Base-by-base conservation (phyloP, 2,797 vertebrate species). In the Molossus molossus region DNA sequence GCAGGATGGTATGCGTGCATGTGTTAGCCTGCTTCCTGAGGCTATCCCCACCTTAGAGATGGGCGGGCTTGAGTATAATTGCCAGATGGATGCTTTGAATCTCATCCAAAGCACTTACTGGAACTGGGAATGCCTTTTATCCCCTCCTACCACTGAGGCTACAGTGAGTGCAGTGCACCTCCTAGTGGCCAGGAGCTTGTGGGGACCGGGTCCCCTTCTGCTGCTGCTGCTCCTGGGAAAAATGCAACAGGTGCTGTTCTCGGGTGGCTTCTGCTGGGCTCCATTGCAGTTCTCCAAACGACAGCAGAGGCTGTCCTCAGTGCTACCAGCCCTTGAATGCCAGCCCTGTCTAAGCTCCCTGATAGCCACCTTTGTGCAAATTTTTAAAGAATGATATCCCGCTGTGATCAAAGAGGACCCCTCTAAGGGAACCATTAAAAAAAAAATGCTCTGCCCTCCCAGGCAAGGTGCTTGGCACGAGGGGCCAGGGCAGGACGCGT, bases 161-260 rank as follows among this genome's bases (percentile, higher is more conserved):
- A 8, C 73, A 9, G 45, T 57, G 72, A 87, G 48, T 40, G 45
- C 21, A 57, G 58, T 11, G 18, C 87, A 53, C 94, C 94, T 77
- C 96, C 95, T 92, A 88, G 94, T 76, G 96, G 94, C 77, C 53
- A 5, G 0, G 15, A 29, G 62, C 40, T 67, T 53, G 33, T 48
- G 23, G 12, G 6, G 3, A n/a, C n/a, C 3, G 5, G 12, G 11
- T 50, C 45, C 62, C 76, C 50, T 84, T n/a, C 21, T 18, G 27
- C 45, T 53, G 2, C 14, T 21, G 14, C 55, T 65, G 60, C 50
- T 23, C 23, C 20, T 6, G 11, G 40, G 40, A 70, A n/a, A 29
- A 48, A 13, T 8, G 10, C 0, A 0, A 17, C n/a, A 9, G 7
- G 6, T 79, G 15, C n/a, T 60, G 2, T 64, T 37, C 29, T 50